phyloP scores from a whole-genome alignment of 1,140 invertebrate species.

The Dendroctonus ponderosae region DNA sequence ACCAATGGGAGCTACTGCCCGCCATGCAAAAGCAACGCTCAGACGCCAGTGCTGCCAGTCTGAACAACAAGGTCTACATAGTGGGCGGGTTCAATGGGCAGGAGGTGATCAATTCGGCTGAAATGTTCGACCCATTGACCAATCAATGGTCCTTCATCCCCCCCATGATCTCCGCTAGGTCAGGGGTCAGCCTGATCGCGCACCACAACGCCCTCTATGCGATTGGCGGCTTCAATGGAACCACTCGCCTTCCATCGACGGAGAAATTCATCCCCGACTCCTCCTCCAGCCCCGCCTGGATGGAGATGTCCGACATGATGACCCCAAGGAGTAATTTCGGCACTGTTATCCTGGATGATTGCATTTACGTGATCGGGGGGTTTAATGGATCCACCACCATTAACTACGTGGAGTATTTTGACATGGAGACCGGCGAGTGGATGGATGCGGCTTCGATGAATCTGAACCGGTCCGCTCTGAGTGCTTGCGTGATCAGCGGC shows the following conservation, averaged over 20 bases:
- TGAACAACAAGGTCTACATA: constrained; percentile 66
- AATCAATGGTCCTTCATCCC: constrained; percentile 72
- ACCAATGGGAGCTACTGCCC: constrained; percentile 81
- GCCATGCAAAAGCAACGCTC: constrained; percentile 78
- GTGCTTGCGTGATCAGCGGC: constrained; percentile 61
- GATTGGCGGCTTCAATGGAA: constrained; percentile 69
- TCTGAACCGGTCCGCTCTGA: constrained; percentile 65
- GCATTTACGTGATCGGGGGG: constrained; percentile 71
- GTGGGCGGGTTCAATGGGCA: constrained; percentile 76
- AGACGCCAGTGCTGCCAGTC: constrained; percentile 69
- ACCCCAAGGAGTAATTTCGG: constrained; percentile 76
- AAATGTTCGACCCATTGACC: constrained; percentile 63
- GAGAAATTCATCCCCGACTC: constrained; percentile 43
- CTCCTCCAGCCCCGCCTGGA: constrained; percentile 47
- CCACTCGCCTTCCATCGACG: constrained; percentile 57
- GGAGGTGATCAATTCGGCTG: constrained; percentile 63
- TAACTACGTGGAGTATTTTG: constrained; percentile 71
- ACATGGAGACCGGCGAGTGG: constrained; percentile 67
- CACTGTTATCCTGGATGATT: constrained; percentile 64
- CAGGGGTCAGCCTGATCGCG: constrained; percentile 67
- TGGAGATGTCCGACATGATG: constrained; percentile 69
- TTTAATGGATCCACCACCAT: constrained; percentile 68
- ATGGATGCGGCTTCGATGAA: constrained; percentile 67
- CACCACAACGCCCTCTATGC: constrained; percentile 64
- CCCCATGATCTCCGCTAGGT: constrained; percentile 69